phyloP scores from a whole-genome alignment of 2,113 vertebrate species.

The Macaca fascicularis region T2T-MFA8v1.1 NC_088380.1:178430501-178431000 shows the following conservation, averaged over 20 bases:
- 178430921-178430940: constrained; percentile 65
- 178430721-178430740: constrained; percentile 35
- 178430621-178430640: background rate
- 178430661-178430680: constrained; percentile 4
- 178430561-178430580: background rate
- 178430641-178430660: background rate
- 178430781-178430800: constrained; percentile 14
- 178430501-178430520: background rate
- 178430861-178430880: constrained; percentile 32
- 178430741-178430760: background rate
- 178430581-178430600: background rate
- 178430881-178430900: constrained; percentile 61
- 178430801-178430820: constrained; percentile 11
- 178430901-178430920: constrained; percentile 57
- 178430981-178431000: constrained; percentile 69
- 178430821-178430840: background rate
- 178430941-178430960: constrained; percentile 64
- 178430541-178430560: background rate
- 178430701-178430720: constrained; percentile 42
- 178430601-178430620: background rate
- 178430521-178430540: background rate
- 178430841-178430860: constrained; percentile 32
- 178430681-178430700: constrained; percentile 39
- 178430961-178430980: constrained; percentile 59
- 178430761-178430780: constrained; percentile 16